These are phyloP conservation scores for Plumapathes pennacea DNA, from an alignment of 92 coral and sea anemone species.

Conservation along the genomic window DNA sequence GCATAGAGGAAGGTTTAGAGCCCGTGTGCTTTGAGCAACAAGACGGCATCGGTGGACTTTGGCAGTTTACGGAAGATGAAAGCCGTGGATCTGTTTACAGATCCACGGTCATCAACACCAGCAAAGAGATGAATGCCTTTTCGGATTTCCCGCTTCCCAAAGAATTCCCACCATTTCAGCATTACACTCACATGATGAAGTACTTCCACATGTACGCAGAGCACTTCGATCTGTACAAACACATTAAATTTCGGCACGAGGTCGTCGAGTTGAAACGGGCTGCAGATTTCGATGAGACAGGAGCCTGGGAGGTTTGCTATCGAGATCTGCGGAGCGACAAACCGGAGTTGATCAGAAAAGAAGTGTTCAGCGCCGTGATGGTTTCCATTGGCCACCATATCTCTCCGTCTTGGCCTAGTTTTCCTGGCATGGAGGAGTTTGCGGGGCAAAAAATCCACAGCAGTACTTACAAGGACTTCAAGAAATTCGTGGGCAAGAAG, in stretches of 20 bases:
- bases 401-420: conserved; percentile 74
- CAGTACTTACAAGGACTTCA: conserved; percentile 85
- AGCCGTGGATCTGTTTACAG: conserved; percentile 56
- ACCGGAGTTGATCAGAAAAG: conserved; percentile 33
- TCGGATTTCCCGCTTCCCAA: conserved; percentile 96
- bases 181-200: conserved; percentile 66
- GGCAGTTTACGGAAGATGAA: conserved; percentile 50
- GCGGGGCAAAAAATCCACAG: conserved; percentile 83
- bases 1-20: conserved; percentile 82
- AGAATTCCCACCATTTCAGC: conserved; percentile 83
- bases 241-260: conserved; percentile 59
- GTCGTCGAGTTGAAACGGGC: conserved; percentile 61
- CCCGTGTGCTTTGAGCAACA: conserved; percentile 81
- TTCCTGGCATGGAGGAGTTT: conserved; percentile 80
- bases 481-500: conserved; percentile 65
- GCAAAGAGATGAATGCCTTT: conserved; percentile 91
- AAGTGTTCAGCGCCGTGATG: conserved; percentile 78
- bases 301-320: conserved; percentile 64
- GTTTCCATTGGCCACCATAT: conserved; percentile 86
- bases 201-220: conserved; percentile 77
- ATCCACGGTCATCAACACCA: conserved; percentile 64
- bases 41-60: conserved; percentile 64
- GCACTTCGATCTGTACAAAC: conserved; percentile 72
- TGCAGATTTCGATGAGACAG: conserved; percentile 49
- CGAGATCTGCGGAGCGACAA: conserved; percentile 2